Percentiles rank a stretch among this genome's conserved stretches.
phyloP scores from a whole-genome alignment of 2,888 invertebrate species.

The Patella ulyssiponensis region DNA sequence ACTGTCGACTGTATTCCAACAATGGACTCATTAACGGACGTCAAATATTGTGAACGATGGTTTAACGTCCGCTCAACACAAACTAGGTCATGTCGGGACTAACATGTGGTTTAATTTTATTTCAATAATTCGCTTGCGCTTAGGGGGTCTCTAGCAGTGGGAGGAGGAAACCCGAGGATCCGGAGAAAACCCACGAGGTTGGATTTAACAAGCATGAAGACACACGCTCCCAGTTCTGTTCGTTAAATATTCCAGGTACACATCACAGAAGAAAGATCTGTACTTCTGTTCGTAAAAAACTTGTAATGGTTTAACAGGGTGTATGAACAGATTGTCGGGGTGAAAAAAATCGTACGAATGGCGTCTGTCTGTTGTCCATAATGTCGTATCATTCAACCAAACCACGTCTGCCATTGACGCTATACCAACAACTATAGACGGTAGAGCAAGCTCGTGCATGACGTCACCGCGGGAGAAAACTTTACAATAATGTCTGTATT shows the following conservation, averaged over 20 bases:
- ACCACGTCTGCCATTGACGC: slow-evolving; percentile 9
- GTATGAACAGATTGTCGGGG: neutral
- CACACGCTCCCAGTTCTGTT: too few relatives aligned
- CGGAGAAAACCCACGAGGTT: too few relatives aligned
- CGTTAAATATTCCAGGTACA: neutral
- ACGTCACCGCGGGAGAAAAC: slow-evolving; percentile 15
- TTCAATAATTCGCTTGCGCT: too few relatives aligned
- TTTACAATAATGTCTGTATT: slow-evolving; percentile 13
- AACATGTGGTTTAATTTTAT: too few relatives aligned
- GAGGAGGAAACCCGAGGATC: too few relatives aligned
- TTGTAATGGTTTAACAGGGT: slow-evolving; percentile 16
- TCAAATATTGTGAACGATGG: too few relatives aligned
- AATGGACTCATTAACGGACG: too few relatives aligned
- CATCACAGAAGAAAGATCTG: slow-evolving; percentile 20
- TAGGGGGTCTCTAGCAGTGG: too few relatives aligned
- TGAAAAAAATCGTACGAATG: slow-evolving; percentile 6
- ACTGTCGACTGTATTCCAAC: too few relatives aligned
- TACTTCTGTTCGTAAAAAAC: neutral
- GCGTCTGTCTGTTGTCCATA: slow-evolving; percentile 13
- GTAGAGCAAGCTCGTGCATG: slow-evolving; percentile 8
- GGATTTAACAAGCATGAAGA: too few relatives aligned
- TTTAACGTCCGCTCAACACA: too few relatives aligned
- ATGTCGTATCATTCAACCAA: slow-evolving; percentile 3
- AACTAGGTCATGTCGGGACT: too few relatives aligned
- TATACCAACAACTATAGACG: slow-evolving; percentile 11